These are phyloP conservation scores for Murina feae DNA, from an alignment of 2,113 vertebrate species.

Conservation along the genomic window DNA sequence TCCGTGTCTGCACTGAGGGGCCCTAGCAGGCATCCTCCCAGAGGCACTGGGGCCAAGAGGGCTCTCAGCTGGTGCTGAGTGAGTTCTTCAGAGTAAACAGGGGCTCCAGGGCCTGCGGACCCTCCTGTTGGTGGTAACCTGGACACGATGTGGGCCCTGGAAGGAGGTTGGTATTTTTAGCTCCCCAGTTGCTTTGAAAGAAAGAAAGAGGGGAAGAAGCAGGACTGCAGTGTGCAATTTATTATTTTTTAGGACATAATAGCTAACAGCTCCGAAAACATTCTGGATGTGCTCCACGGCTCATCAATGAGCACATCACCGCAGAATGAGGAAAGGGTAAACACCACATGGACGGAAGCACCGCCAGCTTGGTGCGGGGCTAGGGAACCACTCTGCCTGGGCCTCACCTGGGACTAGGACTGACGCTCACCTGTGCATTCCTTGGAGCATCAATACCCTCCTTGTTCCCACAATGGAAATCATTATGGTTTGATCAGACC, in stretches of 20 bases:
- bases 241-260: conserved; percentile 57
- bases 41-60: conserved; percentile 1
- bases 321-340: background rate
- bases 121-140: background rate
- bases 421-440: background rate
- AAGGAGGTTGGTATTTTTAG: conserved; percentile 44
- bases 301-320: background rate
- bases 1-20: background rate
- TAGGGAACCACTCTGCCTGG: fast-evolving
- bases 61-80: conserved; percentile 13
- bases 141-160: background rate
- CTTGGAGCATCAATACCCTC: background rate
- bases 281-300: conserved; percentile 12
- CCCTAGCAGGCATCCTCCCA: background rate
- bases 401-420: background rate
- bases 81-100: conserved; percentile 41
- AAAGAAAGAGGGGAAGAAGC: conserved; percentile 24
- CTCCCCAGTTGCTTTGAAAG: conserved; percentile 45
- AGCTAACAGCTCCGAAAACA: conserved; percentile 67
- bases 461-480: background rate
- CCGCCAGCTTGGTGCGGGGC: fast-evolving
- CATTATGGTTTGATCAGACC: background rate
- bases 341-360: background rate
- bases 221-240: background rate
- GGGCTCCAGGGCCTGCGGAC: background rate